Evolutionary conservation across 2,888 invertebrate species (phyloP).

Genomic region (Hecatera dysodea): DNA sequence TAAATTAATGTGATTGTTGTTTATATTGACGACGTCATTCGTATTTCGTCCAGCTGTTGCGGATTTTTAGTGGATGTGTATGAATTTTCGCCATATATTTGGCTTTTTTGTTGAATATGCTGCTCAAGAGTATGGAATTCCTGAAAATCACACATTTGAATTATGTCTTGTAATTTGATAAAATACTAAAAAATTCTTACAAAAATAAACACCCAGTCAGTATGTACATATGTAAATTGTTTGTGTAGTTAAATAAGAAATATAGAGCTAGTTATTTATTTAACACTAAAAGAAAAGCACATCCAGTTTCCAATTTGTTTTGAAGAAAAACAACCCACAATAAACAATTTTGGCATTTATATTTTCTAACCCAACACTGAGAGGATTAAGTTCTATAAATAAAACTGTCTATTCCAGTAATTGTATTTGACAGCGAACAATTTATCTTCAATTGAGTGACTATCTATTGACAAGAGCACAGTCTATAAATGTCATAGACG

Average conservation of each 20-base stretch:
- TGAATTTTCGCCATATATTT: too few relatives aligned
- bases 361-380: neutral
- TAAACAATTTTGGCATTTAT: constrained; percentile 4
- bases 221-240: too few relatives aligned
- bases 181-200: too few relatives aligned
- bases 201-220: too few relatives aligned
- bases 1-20: constrained; percentile 3
- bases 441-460: constrained; percentile 54
- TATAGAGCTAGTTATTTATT: neutral
- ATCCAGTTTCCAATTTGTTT: neutral
- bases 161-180: too few relatives aligned
- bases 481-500: constrained; percentile 34
- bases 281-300: neutral
- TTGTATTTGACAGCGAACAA: constrained; percentile 57
- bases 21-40: neutral
- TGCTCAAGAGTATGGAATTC: too few relatives aligned
- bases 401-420: constrained; percentile 48
- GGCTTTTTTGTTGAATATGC: too few relatives aligned
- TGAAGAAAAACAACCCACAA: neutral
- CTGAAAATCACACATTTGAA: too few relatives aligned
- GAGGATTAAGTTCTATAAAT: constrained; percentile 30
- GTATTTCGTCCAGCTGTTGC: neutral
- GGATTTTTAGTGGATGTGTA: too few relatives aligned
- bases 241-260: neutral
- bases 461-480: constrained; percentile 24